Percentiles rank a stretch among this genome's conserved stretches.
Conservation (phyloP, 92 coral and sea anemone genomes). For the Phenganax subtilis region DNA sequence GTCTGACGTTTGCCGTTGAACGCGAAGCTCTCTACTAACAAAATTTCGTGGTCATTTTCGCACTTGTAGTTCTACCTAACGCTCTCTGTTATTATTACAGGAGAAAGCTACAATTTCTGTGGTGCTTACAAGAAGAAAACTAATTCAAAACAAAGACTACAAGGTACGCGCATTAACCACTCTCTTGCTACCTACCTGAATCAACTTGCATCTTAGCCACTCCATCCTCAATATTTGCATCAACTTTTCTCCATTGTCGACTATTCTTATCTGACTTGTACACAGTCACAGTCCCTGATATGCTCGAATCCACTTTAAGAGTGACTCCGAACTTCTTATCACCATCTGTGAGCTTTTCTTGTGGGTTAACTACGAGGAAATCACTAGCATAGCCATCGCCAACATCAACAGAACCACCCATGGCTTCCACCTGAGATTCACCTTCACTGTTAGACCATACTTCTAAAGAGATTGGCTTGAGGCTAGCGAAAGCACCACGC, state of each 20-base stretch:
- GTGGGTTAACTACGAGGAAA: constrained; percentile 74
- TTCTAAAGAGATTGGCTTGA: constrained; percentile 63
- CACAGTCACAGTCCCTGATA: constrained; percentile 53
- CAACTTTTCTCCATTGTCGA: constrained; percentile 75
- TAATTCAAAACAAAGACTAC: not conserved
- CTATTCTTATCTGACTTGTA: constrained; percentile 65
- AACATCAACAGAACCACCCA: constrained; percentile 79
- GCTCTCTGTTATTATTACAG: too few species aligned
- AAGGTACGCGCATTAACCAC: not conserved
- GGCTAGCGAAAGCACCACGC: constrained; percentile 53
- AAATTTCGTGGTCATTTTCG: too few species aligned
- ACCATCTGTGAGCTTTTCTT: constrained; percentile 53
- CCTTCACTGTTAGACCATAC: constrained; percentile 73
- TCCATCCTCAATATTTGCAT: constrained; percentile 53
- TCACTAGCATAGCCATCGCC: constrained; percentile 89
- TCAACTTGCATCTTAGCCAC: constrained; percentile 58
- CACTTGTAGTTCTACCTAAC: too few species aligned
- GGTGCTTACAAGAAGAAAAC: too few species aligned
- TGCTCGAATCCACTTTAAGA: constrained; percentile 61
- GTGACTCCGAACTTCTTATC: constrained; percentile 58
- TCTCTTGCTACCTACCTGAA: constrained; percentile 45
- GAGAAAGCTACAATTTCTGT: too few species aligned
- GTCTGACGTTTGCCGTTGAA: too few species aligned
- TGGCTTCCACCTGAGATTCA: constrained; percentile 58
- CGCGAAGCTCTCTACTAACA: too few species aligned